phyloP scores from a whole-genome alignment of 2,113 vertebrate genomes.

The Podarcis raffonei region DNA sequence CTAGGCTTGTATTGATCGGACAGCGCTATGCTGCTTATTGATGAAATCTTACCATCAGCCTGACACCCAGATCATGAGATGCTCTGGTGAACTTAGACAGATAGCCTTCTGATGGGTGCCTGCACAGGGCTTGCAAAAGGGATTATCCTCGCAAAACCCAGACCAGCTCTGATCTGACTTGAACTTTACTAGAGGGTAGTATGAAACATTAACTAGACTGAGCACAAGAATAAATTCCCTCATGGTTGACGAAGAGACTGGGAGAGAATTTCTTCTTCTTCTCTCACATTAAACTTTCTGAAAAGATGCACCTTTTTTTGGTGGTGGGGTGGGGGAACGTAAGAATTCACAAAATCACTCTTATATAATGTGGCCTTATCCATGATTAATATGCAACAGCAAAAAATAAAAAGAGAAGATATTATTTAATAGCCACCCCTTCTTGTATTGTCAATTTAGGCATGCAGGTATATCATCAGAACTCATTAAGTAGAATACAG shows the following conservation, averaged over 20 bases:
- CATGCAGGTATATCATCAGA: background rate
- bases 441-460: background rate
- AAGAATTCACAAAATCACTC: too few species aligned
- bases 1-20: background rate
- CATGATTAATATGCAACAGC: background rate
- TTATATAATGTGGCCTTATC: background rate
- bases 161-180: background rate
- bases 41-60: background rate
- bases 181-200: constrained; percentile 1
- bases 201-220: background rate
- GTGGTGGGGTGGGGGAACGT: background rate
- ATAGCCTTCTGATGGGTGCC: background rate
- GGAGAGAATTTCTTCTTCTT: background rate
- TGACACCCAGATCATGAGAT: constrained; percentile 9
- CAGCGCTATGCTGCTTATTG: background rate
- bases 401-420: background rate
- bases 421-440: background rate
- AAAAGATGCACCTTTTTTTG: background rate
- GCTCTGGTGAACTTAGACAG: background rate
- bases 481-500: background rate
- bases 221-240: background rate
- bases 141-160: background rate
- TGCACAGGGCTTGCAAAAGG: background rate
- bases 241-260: background rate
- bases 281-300: background rate